Evolutionary conservation across 2,113 vertebrate genomes (phyloP), one percentile per base, ranked within the genome.

Genomic region (Suncus etruscus): DNA sequence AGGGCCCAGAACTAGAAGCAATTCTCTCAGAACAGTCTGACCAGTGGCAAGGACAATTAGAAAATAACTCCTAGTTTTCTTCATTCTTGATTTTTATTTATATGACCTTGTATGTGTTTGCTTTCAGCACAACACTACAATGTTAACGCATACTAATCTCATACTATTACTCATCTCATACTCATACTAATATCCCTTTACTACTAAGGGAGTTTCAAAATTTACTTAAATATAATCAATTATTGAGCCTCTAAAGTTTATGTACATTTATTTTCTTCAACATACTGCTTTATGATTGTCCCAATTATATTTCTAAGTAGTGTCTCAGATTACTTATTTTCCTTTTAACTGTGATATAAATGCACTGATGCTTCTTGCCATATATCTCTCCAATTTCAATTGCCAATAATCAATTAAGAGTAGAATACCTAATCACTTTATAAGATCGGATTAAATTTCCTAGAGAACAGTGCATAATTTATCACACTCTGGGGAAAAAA

Each of bases 1-100:
- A 86, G 70, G 83, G n/a, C 54, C n/a, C 79, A 92, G 83, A 94
- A 91, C 87, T 11, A 92, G 87, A 92, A 92, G 91, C 87, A 94
- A 92, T 87, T 79, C 63, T 86, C 31, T 81, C 47, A 8, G 32
- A 75, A 88, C 18, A 5, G 27, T 76, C 87, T 94, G 39, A 86
- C 69, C 63, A 83, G 77, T 65, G 50, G 39, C 65, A 89, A 95
- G 74, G 48, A 92, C 87, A 94, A 89, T 77, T 74, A 54, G 54
- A 89, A 95, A 94, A 94, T 84, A 89, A 91, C 70, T 48, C 86
- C 73, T 83, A 75, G n/a, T 81, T 86, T 92, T 88, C 25, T 63
- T 50, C 39, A 47, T 82, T 83, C 54, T 87, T 90, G 29, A 77
- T 78, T 81, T 54, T 50, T 92, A 89, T 74, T 94, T 94, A 83